Evolutionary conservation across 1,140 invertebrate species (phyloP).

Genomic region (Hermetia illucens): DNA sequence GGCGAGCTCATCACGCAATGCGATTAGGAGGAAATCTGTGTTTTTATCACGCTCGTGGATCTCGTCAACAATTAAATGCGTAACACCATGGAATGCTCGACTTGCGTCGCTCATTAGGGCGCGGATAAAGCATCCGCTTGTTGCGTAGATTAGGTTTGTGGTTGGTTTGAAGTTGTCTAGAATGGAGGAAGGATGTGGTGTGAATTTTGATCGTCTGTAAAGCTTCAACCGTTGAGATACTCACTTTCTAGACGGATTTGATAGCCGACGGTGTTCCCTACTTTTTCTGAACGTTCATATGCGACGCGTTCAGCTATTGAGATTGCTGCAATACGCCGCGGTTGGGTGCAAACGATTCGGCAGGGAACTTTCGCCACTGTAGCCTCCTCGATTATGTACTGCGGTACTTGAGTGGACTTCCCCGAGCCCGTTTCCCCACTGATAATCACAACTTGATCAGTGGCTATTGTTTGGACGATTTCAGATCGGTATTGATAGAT

Average conservation of each 20-base stretch:
- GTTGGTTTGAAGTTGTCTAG: constrained; percentile 12
- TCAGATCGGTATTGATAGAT: constrained; percentile 9
- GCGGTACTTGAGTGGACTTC: constrained; percentile 84
- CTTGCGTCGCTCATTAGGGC: constrained; percentile 26
- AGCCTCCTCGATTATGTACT: constrained; percentile 75
- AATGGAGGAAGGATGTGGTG: constrained; percentile 4
- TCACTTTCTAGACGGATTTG: constrained; percentile 72
- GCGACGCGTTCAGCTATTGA: constrained; percentile 69
- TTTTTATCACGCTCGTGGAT: constrained; percentile 88
- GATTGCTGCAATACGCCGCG: constrained; percentile 78
- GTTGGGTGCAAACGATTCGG: constrained; percentile 86
- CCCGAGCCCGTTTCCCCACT: constrained; percentile 75
- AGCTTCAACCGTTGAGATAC: constrained; percentile 9
- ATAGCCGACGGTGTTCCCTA: constrained; percentile 84
- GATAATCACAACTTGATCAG: constrained; percentile 40
- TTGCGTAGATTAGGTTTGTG: constrained; percentile 20
- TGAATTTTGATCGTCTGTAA: not conserved
- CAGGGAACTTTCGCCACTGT: constrained; percentile 48
- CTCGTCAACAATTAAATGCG: constrained; percentile 86
- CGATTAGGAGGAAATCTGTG: constrained; percentile 83
- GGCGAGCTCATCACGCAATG: constrained; percentile 59
- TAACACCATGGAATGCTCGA: constrained; percentile 37
- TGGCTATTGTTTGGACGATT: constrained; percentile 8
- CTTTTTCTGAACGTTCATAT: constrained; percentile 69
- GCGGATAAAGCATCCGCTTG: constrained; percentile 23